Evolutionary conservation across 1,140 invertebrate species (phyloP), one percentile per base, ranked within the genome.

Genomic region (Caenorhabditis brenneri): DNA sequence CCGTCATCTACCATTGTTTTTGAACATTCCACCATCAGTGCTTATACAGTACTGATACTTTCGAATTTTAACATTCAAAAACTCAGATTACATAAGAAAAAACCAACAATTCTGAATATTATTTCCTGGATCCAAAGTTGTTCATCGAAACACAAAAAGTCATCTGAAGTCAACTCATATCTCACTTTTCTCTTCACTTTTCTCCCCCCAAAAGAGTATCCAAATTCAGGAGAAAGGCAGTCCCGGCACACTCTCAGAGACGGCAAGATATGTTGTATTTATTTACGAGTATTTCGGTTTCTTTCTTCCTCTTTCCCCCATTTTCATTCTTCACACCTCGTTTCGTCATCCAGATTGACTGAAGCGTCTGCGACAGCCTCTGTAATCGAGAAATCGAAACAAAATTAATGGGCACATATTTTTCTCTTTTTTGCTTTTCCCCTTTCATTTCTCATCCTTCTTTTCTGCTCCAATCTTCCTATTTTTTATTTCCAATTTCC

Each of bases 281-380:
- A 74, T 74, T 46, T 12, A 65, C 58, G 58, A 19, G 31, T 65
- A 27, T 65, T 65, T 46, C 31, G 36, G 36, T 74, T 74, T 74
- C n/a, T 24, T 15, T n/a, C 36, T 74, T 42, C 65, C 22, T 74
- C 29, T 74, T 42, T n/a, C 65, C 3, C 19, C 49, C n/a, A 16
- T n/a, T 65, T 65, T 65, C 19, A 46, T 74, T 74, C 65, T 74
- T 74, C 36, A 74, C 65, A 74, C 65, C 36, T 74, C 36, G 65
- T 74, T 74, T 74, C 36, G 65, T 42, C 65, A 74, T 74, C 36
- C 65, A 74, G 65, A 74, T 74, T 74, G 65, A 42, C 36, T 65
- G 58, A 12, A 9, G 49, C 19, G 7, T 9, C 10, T 65, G 12
- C 65, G 36, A 42, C 58, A 42, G 33, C 36, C n/a, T 74, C 29